Evolutionary conservation across 1,140 invertebrate species (phyloP), one percentile per base, ranked within the genome.

Genomic region (Cydia strobilella): DNA sequence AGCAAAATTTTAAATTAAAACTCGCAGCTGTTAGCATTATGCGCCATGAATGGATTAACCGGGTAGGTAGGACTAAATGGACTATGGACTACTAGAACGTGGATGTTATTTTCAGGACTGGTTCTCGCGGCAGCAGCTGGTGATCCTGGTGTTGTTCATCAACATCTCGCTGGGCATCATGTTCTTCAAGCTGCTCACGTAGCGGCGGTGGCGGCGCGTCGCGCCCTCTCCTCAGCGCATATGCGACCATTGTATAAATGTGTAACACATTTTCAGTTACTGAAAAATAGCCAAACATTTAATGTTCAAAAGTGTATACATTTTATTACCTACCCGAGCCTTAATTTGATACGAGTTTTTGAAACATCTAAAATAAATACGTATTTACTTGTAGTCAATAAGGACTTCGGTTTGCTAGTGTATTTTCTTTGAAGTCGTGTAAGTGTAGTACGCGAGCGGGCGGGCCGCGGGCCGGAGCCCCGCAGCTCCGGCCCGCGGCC

Each of bases 101-200:
- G 13, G 3, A 1, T 42, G 15, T 59, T 39, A 31, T 23, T 87
- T 87, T n/a, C 85, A 99, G 98, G 98, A 99, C 94, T 99, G 98
- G 98, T 98, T 99, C 93, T 98, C 98, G 85, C 96, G 98, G 86
- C 97, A 99, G 93, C 98, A 99, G 94, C 95, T 99, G 86, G 96
- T 99, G 89, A 97, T 99, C 94, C 94, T 99, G 87, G 97, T 99
- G 79, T 95, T 99, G 80, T 97, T 99, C 93, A 96, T 99, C 93
- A 99, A 99, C 94, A 96, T 99, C 92, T 98, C 97, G 82, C 94
- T 99, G 95, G 98, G 98, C 87, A 96, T 98, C 93, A 97, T 99
- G 96, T 99, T 99, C 94, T 98, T 98, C 95, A 99, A 99, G 93
- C 94, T 99, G 93, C 94, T 99, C 80, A 98, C 97, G 95, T 98